phyloP scores from a whole-genome alignment of 2,888 invertebrate genomes.

The Tipula confusa region DNA sequence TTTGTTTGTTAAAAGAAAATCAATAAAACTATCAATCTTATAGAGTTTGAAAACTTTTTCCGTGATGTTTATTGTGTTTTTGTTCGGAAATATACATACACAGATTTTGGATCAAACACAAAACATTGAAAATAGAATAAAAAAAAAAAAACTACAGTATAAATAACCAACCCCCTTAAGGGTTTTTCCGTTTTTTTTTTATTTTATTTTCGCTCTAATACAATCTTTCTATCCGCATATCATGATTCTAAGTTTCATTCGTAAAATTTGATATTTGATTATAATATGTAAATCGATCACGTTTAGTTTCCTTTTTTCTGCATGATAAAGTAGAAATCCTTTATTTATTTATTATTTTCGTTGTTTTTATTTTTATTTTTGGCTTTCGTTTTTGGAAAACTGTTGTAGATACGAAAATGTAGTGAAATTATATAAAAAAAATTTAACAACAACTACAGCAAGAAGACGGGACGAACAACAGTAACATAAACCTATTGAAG shows the following conservation, averaged over 20 bases:
- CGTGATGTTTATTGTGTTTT: neutral
- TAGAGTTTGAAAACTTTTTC: neutral
- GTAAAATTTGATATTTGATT: constrained; percentile 3
- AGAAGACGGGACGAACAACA: neutral
- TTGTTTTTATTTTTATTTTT: neutral
- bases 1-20: neutral
- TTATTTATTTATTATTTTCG: neutral
- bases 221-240: neutral
- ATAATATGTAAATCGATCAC: constrained; percentile 25
- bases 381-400: neutral
- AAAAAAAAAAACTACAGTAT: neutral
- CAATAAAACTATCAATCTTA: neutral
- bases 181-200: neutral
- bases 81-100: neutral
- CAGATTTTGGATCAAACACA: neutral
- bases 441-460: neutral
- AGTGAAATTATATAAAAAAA: neutral
- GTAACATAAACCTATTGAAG: neutral
- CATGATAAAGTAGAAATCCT: neutral
- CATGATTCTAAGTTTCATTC: constrained; percentile 20
- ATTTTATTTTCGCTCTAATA: neutral
- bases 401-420: neutral
- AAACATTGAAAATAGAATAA: neutral
- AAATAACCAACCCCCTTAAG: neutral
- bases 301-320: neutral